Base-by-base conservation (phyloP, 2,797 vertebrate genomes). In the Acrossocheilus fasciatus region DNA sequence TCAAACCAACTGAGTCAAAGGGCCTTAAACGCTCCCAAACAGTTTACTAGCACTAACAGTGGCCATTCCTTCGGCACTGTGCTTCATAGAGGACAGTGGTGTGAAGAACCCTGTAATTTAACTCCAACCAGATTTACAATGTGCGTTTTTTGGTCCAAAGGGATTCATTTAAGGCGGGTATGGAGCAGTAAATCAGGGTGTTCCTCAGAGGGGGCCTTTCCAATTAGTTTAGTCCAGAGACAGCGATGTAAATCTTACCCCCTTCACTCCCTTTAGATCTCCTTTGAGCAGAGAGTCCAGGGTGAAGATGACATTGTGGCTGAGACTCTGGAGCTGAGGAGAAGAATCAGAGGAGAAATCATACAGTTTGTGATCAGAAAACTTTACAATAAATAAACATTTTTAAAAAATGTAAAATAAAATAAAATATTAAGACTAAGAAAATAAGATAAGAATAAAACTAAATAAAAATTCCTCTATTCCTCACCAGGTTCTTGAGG, bases 231-330 rank as follows among this genome's bases (percentile, higher is more conserved):
- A 70, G 64, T 78, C 75, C n/a, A 73, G 26, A 66, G 54, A 41
- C 18, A 45, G 81, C 70, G 18, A 52, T 57, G 77, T 84, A 81
- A 87, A 26, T 95, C 96, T 97, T 95, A 97, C 97, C 93, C 97
- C 97, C 94, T 97, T 97, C 84, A 97, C 96, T 89, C 96, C 97
- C 91, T 97, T 97, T 23, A 97, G 92, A 90, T 97, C 97, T 89
- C 97, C 97, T 94, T 97, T 97, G 72, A 97, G 93, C 85, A 97
- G 94, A 73, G 96, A 97, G 93, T 97, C 97, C 96, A 97, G 92
- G 62, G 97, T 97, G 94, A 97, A 97, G 93, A 97, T 97, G 88
- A 97, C 96, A 93, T 97, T 97, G 93, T 97, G 96, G 93, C 96
- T 97, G 93, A 97, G 94, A 47, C 96, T 96, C 91, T 97, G 96